Evolutionary conservation across 2,888 invertebrate species (phyloP).

Genomic region (Ypsolopha scabrella): DNA sequence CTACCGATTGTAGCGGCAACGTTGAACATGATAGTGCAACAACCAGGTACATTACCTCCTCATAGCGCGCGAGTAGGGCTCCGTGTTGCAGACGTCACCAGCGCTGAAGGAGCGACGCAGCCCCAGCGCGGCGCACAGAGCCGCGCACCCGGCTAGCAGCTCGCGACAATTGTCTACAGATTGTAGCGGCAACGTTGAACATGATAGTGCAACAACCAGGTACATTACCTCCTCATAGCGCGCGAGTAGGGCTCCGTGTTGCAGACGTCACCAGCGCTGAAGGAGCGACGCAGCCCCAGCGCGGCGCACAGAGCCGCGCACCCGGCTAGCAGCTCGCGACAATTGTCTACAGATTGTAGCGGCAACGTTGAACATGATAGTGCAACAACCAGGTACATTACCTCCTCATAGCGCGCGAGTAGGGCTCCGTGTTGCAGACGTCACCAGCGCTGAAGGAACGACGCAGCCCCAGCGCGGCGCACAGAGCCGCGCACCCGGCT

Average conservation of each 20-base stretch:
- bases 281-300: slow-evolving; percentile 84
- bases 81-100: slow-evolving; percentile 70
- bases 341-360: too few species aligned
- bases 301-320: slow-evolving; percentile 85
- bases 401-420: too few species aligned
- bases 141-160: slow-evolving; percentile 70
- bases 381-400: too few species aligned
- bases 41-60: too few species aligned
- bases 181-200: not conserved
- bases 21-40: not conserved
- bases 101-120: slow-evolving; percentile 89
- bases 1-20: not conserved
- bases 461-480: slow-evolving; percentile 83
- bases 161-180: too few species aligned
- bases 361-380: not conserved
- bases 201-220: not conserved
- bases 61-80: too few species aligned
- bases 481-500: slow-evolving; percentile 78
- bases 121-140: slow-evolving; percentile 82
- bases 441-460: slow-evolving; percentile 88
- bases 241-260: too few species aligned
- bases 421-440: slow-evolving; percentile 36
- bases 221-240: too few species aligned
- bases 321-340: slow-evolving; percentile 19
- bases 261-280: slow-evolving; percentile 83